Evolutionary conservation across 2,797 vertebrate species (phyloP), one percentile per base, ranked within the genome.

Genomic region (Amazona finschi): DNA sequence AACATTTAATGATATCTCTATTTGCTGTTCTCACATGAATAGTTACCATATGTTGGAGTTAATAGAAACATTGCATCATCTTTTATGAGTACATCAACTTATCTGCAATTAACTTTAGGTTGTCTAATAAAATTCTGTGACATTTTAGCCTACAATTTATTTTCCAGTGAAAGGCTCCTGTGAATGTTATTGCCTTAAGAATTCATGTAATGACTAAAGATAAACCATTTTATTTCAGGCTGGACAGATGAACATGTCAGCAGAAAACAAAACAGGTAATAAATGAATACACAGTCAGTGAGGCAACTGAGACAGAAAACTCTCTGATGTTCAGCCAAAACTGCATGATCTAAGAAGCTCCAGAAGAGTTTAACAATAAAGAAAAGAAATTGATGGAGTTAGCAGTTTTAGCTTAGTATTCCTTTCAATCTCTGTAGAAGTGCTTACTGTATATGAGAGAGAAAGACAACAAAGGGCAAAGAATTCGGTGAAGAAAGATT

Each of bases 71-170:
- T 96, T 96, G 86, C 93, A 96, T 97, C 97, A 96, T 94, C 93
- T 97, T 98, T 98, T 97, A 98, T 30, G 94, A 96, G 93, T 57
- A 60, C 93, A 92, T 93, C 97, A 97, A 94, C 96, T 97, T 97
- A 97, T 94, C 91, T 96, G 97, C 97, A 98, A 97, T 98, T 97
- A 98, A 94, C 91, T 96, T 96, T 89, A 96, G 96, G 97, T 91
- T 96, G 97, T 95, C 95, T 97, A 96, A 97, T 98, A 98, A 97
- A 98, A 97, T 77, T 87, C 93, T 80, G 95, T 97, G 97, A 98
- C 97, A 97, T 97, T 98, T 98, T 90, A 98, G 97, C 97, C 96
- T 91, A 46, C 79, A 91, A 82, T 97, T 98, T 97, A 97, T 97
- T 94, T 95, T 96, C 90, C 87, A 95, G 87, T 95, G 94, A 97